Evolutionary conservation across 2,797 vertebrate genomes (phyloP).

Genomic region (Girardinus metallicus): DNA sequence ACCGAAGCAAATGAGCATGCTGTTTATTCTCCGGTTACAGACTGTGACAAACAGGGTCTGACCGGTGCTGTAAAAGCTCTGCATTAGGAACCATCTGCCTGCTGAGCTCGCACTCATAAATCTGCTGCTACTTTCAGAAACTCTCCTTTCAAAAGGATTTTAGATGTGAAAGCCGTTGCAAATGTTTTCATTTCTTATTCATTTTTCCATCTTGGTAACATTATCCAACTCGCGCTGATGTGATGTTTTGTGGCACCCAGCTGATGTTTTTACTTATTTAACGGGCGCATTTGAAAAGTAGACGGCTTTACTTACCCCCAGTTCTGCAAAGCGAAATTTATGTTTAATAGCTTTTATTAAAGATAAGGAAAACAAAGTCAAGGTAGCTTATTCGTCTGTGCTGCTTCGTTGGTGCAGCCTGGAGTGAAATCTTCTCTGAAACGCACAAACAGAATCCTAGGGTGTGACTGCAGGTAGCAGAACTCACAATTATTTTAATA

Average conservation of each 20-base stretch:
- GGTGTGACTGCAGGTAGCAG: not conserved
- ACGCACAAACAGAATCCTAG: not conserved
- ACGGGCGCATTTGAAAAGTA: not conserved
- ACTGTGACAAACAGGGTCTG: not conserved
- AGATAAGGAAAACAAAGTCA: not conserved
- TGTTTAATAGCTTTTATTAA: not conserved
- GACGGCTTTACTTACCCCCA: not conserved
- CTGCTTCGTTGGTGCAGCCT: not conserved
- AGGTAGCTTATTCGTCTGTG: not conserved
- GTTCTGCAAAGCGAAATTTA: not conserved
- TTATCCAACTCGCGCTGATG: not conserved
- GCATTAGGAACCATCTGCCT: not conserved
- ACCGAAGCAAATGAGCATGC: not conserved
- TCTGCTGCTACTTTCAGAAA: not conserved
- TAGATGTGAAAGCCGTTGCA: not conserved
- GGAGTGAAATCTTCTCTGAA: not conserved
- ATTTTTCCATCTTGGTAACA: not conserved
- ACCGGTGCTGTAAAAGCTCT: not conserved
- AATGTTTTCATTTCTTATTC: slow-evolving; percentile 1
- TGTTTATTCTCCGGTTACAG: not conserved
- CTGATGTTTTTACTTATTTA: not conserved
- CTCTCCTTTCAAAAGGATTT: not conserved
- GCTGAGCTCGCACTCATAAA: not conserved
- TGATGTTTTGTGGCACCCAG: not conserved
- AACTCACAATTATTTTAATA: no score